Percentiles rank a stretch among this genome's conserved stretches.
phyloP scores from a whole-genome alignment of 2,113 vertebrate genomes.

The Passerina amoena region DNA sequence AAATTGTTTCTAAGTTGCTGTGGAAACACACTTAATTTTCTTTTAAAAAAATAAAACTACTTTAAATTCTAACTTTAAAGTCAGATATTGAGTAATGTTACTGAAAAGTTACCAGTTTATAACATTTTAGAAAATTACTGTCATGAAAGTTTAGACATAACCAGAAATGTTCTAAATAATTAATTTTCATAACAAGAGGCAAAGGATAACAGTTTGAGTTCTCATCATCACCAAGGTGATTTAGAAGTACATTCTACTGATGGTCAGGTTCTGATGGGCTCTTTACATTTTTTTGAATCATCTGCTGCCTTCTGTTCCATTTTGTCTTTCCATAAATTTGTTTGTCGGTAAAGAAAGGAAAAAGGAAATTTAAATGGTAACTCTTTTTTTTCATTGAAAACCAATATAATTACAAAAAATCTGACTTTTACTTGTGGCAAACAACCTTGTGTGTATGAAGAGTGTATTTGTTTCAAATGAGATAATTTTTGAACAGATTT shows the following conservation, averaged over 20 bases:
- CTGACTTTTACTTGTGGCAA: background rate
- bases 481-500: background rate
- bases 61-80: constrained; percentile 35
- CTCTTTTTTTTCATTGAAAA: background rate
- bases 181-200: background rate
- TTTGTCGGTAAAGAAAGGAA: background rate
- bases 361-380: background rate
- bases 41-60: background rate
- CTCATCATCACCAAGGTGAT: background rate
- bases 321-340: background rate
- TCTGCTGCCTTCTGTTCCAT: background rate
- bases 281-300: background rate
- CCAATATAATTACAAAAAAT: background rate
- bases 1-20: constrained; percentile 35
- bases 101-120: background rate
- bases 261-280: background rate
- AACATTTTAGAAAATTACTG: background rate
- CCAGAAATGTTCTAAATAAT: background rate
- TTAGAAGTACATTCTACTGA: background rate
- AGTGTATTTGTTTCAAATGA: background rate
- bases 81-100: background rate
- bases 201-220: background rate
- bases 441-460: background rate
- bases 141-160: background rate
- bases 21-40: background rate